phyloP scores from a whole-genome alignment of 2,113 vertebrate genomes.

The Tragelaphus imberbis region DNA sequence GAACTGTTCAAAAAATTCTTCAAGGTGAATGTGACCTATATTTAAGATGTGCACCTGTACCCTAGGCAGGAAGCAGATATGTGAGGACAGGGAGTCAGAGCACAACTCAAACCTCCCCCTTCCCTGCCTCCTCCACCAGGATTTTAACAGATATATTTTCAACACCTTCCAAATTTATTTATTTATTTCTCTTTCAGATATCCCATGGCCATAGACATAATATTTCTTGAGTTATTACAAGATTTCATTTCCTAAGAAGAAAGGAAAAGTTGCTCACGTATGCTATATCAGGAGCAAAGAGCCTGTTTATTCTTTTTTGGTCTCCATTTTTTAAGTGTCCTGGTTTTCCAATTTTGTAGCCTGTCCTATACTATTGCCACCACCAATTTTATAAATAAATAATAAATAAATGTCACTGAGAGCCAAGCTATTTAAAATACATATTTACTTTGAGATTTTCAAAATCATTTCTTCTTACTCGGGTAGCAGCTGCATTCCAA shows the following conservation, averaged over 20 bases:
- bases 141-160: not conserved
- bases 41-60: not conserved
- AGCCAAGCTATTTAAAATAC: not conserved
- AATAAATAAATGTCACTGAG: not conserved
- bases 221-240: not conserved
- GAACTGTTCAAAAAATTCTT: not conserved
- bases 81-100: not conserved
- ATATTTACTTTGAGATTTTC: not conserved
- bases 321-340: not conserved
- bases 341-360: not conserved
- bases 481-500: not conserved
- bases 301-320: not conserved
- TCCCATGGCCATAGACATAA: not conserved
- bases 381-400: not conserved
- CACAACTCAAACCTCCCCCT: not conserved
- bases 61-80: not conserved
- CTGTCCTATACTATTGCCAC: not conserved
- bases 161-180: not conserved
- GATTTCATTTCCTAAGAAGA: not conserved
- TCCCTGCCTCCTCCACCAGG: not conserved
- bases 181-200: not conserved
- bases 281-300: not conserved
- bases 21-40: not conserved
- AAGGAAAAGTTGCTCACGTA: not conserved
- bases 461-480: not conserved